Evolutionary conservation across 1,140 invertebrate species (phyloP), one percentile per base, ranked within the genome.

Genomic region (Steinernema khuongi): DNA sequence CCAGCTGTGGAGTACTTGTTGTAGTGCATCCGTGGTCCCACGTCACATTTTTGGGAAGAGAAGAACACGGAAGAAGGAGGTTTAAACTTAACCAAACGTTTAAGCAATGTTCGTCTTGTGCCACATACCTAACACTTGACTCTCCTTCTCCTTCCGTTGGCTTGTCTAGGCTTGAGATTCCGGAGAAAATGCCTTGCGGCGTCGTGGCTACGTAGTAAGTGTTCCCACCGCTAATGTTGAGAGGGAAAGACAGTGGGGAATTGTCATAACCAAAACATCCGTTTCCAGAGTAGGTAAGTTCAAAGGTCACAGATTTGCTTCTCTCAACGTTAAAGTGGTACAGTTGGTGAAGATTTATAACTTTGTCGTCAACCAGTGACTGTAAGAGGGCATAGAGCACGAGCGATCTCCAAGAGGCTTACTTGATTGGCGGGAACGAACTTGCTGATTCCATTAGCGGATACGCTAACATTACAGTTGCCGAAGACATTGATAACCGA

Each of bases 11-110:
- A 60, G 50, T 22, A n/a, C 50, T 11, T 41, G 36, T 41, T 4
- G 7, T 60, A 22, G 14, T 60, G 50, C 50, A 60, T 14, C 50
- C 50, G 14, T 7, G 4, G 19, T 60, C 50, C 50, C 29, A 32
- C 18, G 1, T 2, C 1, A 71, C 28, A 26, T 1, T 32, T 71
- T 7, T 14, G 17, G 1, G 1, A 1, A 69, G 1, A 14, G 1
- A 2, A n/a, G 68, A 69, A 31, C 68, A 69, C 29, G 17, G 17
- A 69, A 69, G 17, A 31, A 31, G 29, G 7, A 69, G 68, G 30
- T 31, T 11, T 2, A 73, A 19, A 70, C 36, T 71, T 17, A 72
- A 2, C 94, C 83, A 0, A 87, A 88, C 79, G 7, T 7, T 7
- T 50, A 29, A 17, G 68, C 14, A 31, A 4, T 36, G 4, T 4